Base-by-base conservation (phyloP, 2,113 vertebrate genomes). In the Catharus fuscescens region DNA sequence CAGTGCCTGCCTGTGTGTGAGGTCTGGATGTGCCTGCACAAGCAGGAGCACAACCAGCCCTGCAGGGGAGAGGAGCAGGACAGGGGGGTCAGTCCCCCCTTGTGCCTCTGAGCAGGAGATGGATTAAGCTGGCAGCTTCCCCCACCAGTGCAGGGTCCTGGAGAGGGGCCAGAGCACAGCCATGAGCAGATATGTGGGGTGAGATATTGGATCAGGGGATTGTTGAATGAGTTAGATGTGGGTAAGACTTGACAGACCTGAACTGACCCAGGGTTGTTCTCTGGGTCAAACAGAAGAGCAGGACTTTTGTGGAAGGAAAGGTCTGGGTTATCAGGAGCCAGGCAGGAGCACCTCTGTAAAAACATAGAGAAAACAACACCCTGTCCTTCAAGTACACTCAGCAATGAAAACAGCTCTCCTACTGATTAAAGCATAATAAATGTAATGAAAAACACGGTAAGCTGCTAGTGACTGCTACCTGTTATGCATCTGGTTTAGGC, bases 371-470 rank as follows among this genome's bases (percentile, higher is more conserved):
- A 84, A 80, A 67, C 14, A 69, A 44, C 20, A 59, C 6, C 69
- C 11, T 60, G 14, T 88, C 29, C 44, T 94, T 91, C 82, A 86
- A 79, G 62, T 62, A 57, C 56, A 65, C 24, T 94, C 84, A 93
- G 40, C 67, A 90, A 61, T 3, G 15, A 72, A 90, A 87, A 44
- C 59, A 88, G 69, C 61, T 78, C 20, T 92, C 83, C 21, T 86
- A 16, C 87, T 66, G 80, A 93, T 90, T 80, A 88, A 87, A 86
- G 69, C 26, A 56, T 56, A 74, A 94, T 34, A 84, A 92, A 72
- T 48, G 36, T 64, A 90, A 95, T 93, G 76, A 88, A 90, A 88
- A 80, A 14, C 86, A 45, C 25, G 40, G 64, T 66, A 79, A 93
- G 44, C 40, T 59, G 9, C 93, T 93, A 77, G 73, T 47, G 61